A percentile compares a stretch with the other conserved stretches of the same genome.
These are phyloP conservation scores for Lagothrix lagotricha DNA, from an alignment of 2,797 vertebrate species.

Conservation along the genomic window DNA sequence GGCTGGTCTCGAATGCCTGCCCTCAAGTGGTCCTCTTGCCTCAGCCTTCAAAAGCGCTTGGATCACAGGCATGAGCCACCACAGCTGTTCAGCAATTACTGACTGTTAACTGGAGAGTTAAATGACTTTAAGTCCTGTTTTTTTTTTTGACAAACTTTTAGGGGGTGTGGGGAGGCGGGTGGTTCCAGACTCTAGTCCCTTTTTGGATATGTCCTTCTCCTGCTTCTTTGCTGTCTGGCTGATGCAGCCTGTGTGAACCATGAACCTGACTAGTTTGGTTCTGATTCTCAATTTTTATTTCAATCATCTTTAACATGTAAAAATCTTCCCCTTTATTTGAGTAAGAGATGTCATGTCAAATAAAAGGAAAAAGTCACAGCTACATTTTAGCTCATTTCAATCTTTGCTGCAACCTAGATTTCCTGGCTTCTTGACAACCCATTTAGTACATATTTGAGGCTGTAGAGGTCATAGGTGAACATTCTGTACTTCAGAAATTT, in stretches of 20 bases:
- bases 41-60: background rate
- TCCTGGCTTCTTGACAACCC: background rate
- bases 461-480: background rate
- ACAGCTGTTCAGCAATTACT: background rate
- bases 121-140: background rate
- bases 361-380: background rate
- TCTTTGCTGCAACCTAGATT: background rate
- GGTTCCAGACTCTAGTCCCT: background rate
- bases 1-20: background rate
- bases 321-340: background rate
- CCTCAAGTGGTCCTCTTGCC: background rate
- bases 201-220: background rate
- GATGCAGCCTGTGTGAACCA: background rate
- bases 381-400: background rate
- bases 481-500: background rate
- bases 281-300: background rate
- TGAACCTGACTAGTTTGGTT: background rate
- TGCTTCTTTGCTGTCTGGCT: background rate
- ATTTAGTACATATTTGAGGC: background rate
- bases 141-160: background rate
- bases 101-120: background rate
- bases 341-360: background rate
- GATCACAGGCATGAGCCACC: background rate
- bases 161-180: rapidly evolving
- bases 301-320: background rate